A percentile compares a stretch with the other conserved stretches of the same genome.
These are phyloP conservation scores for Peromyscus attwateri DNA, from an alignment of 2,797 vertebrate genomes.

Conservation along the genomic window DNA sequence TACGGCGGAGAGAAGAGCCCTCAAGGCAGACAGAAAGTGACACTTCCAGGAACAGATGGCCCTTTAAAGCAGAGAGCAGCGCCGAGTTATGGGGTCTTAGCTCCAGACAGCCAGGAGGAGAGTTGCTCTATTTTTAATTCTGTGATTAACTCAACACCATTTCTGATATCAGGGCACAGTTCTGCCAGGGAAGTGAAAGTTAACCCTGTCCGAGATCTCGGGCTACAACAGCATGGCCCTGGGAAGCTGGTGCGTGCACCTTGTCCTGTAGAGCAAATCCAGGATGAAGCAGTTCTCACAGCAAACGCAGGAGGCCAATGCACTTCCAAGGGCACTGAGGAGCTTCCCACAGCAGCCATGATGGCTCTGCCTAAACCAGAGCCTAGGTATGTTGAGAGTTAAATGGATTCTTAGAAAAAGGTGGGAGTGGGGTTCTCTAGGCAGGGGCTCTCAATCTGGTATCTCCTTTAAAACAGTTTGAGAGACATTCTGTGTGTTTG, in stretches of 20 bases:
- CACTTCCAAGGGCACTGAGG: rapidly evolving
- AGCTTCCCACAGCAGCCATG: background rate
- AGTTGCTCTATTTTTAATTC: constrained; percentile 64
- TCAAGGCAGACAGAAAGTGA: background rate
- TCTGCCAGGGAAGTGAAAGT: constrained; percentile 12
- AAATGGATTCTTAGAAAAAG: background rate
- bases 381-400: background rate
- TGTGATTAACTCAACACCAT: constrained; percentile 59
- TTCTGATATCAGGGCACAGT: constrained; percentile 38
- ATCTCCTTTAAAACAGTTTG: background rate
- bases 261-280: background rate
- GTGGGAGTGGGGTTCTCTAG: background rate
- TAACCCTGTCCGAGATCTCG: background rate
- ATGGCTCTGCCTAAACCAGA: background rate
- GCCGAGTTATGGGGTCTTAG: background rate
- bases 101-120: background rate
- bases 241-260: background rate
- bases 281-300: background rate
- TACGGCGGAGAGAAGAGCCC: constrained; percentile 16
- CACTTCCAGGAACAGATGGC: background rate
- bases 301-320: background rate
- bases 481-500: background rate
- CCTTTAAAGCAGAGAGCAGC: background rate
- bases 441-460: background rate
- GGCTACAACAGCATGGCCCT: background rate